Base-by-base conservation (phyloP, 2,113 vertebrate species). In the Chinchilla lanigera region DNA sequence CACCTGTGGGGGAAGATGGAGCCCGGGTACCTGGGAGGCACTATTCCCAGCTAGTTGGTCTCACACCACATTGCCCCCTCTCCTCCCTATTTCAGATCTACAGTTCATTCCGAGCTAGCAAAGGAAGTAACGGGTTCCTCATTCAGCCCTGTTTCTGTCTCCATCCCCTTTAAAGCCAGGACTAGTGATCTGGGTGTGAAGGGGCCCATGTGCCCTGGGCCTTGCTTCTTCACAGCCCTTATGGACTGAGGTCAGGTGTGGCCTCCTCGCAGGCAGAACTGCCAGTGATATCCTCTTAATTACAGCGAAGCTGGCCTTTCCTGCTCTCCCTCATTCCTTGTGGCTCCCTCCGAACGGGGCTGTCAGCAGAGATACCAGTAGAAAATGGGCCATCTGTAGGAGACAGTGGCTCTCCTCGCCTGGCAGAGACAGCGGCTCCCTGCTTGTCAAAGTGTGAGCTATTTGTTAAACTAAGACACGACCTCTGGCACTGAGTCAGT, bases 261-360 rank as follows among this genome's bases (percentile, higher is more conserved):
- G 71, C 69, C 56, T 52, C 77, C 28, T 56, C 4, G 5, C 14
- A 30, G 81, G 92, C 89, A 85, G 93, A 95, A 90, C 12, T 1
- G 65, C 83, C 61, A 78, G 60, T 82, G 92, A 80, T 95, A 75
- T 50, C 47, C 81, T 95, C 88, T 96, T 94, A 86, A 93, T 94
- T 83, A 93, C 65, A 83, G 54, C 47, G 41, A 38, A 84, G 77
- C 2, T 61, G 86, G 41, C 54, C 16, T 47, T 56, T 58, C 24
- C 50, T 88, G 38, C 71, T 77, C 86, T 94, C 58, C 2, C 38
- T 60, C 78, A 58, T 71, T 92, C 50, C 58, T 92, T 10, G 2
- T 24, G 61, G 89, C 73, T 93, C 75, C 85, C 58, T 90, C 38
- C 89, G 96, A 89, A 90, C 65, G 89, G 24, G 26, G 52, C 38